Conservation (phyloP, 2,113 vertebrate species). For the Cyphomyrus plagiostoma region DNA sequence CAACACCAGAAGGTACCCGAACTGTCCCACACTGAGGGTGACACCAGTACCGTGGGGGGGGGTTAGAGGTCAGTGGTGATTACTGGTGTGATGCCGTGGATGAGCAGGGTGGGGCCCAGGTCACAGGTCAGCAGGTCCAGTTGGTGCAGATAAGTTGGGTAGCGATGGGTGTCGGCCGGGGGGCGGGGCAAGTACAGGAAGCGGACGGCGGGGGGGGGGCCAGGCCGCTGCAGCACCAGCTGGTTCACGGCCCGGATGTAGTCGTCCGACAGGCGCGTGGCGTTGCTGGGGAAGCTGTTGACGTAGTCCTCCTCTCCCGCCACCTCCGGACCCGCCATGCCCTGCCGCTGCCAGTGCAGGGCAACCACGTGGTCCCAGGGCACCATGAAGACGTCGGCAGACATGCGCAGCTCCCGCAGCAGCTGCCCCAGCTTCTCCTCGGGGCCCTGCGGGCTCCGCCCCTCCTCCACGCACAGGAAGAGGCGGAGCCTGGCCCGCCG, state of each 20-base stretch:
- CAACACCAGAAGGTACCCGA: not conserved
- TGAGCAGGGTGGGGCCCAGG: slow-evolving; percentile 81
- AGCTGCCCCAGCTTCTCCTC: slow-evolving; percentile 78
- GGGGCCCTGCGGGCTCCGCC: slow-evolving; percentile 61
- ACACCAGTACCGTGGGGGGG: not conserved
- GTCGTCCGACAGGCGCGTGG: slow-evolving; percentile 68
- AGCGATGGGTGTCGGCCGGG: slow-evolving; percentile 73
- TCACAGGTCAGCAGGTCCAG: slow-evolving; percentile 73
- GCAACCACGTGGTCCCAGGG: slow-evolving; percentile 76
- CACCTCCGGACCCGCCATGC: not conserved
- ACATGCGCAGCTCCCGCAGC: slow-evolving; percentile 76
- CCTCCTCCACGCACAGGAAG: slow-evolving; percentile 80
- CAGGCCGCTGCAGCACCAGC: slow-evolving; percentile 67
- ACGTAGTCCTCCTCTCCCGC: slow-evolving; percentile 48
- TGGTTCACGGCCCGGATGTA: slow-evolving; percentile 73
- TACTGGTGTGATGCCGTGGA: slow-evolving; percentile 81
- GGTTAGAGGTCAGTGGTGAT: slow-evolving; percentile 81
- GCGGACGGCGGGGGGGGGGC: slow-evolving; percentile 60
- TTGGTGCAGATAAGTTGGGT: slow-evolving; percentile 70
- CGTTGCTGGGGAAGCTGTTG: slow-evolving; percentile 71
- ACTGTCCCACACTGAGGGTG: not conserved
- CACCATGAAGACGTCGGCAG: slow-evolving; percentile 70
- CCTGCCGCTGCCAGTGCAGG: slow-evolving; percentile 76
- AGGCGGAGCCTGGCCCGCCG: slow-evolving; percentile 70
- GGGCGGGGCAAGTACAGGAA: slow-evolving; percentile 83